phyloP scores from a whole-genome alignment of 2,113 vertebrate genomes.

The Gnathochromis pfefferi region DNA sequence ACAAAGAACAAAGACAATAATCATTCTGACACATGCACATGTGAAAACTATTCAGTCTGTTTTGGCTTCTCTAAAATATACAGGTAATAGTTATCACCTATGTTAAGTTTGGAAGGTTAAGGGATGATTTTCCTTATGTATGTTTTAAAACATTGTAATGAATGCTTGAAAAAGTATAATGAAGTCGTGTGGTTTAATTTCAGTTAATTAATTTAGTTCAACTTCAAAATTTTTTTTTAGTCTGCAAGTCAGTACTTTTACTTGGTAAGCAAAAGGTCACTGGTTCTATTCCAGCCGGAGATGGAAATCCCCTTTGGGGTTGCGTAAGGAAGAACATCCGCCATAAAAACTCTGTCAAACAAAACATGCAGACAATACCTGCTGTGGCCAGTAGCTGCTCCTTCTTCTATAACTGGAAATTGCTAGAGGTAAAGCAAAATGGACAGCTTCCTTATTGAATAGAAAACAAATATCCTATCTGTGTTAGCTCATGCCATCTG shows the following conservation, averaged over 20 bases:
- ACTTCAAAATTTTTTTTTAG: neutral
- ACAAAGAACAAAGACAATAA: neutral
- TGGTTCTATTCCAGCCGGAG: neutral
- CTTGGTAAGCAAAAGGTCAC: neutral
- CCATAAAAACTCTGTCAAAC: neutral
- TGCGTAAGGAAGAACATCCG: neutral
- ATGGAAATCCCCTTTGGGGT: neutral
- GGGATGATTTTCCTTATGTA: neutral
- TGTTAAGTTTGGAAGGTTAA: neutral
- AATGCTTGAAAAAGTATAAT: neutral
- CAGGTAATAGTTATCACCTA: neutral
- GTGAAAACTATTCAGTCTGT: neutral
- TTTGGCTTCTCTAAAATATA: neutral
- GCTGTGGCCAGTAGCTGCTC: neutral
- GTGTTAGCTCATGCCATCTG: neutral
- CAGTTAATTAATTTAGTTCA: neutral
- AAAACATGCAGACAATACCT: neutral
- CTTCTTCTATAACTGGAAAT: neutral
- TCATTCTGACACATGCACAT: neutral
- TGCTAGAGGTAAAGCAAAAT: neutral
- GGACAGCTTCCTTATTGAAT: neutral
- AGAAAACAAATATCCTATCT: neutral
- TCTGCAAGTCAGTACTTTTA: neutral
- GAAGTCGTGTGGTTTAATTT: neutral
- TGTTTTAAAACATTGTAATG: neutral